phyloP scores from a whole-genome alignment of 64 coral and sea anemone species.

The Anthopleura sola region DNA sequence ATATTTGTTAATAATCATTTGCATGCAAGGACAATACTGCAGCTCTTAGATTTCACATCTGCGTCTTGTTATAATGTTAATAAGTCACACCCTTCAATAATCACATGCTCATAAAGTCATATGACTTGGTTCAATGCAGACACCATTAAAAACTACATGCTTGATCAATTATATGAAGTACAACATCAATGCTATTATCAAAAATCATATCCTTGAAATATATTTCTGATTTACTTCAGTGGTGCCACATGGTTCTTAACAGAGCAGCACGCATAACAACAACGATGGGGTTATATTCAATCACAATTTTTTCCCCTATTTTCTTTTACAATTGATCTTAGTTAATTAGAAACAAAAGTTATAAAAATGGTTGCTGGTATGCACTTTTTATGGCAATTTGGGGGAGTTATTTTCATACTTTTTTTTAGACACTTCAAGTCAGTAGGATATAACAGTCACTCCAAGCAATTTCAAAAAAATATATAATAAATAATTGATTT shows the following conservation, averaged over 20 bases:
- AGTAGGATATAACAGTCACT: too few relatives aligned
- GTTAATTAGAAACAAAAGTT: too few relatives aligned
- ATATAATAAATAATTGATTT: neutral
- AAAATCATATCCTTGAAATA: neutral
- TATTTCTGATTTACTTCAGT: neutral
- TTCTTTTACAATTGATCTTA: too few relatives aligned
- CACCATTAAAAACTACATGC: neutral
- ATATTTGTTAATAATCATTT: neutral
- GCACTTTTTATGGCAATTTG: too few relatives aligned
- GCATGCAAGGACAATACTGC: neutral
- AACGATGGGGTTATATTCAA: neutral
- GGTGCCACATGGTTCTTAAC: neutral
- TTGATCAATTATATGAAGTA: neutral
- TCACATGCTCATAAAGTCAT: neutral
- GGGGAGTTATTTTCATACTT: too few relatives aligned
- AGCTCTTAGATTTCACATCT: neutral
- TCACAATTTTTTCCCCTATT: too few relatives aligned
- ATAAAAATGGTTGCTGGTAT: too few relatives aligned
- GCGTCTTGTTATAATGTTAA: neutral
- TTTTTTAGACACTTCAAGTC: too few relatives aligned
- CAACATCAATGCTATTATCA: neutral
- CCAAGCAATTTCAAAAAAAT: too few relatives aligned
- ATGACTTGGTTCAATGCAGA: neutral
- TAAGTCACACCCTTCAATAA: slow-evolving; percentile 6
- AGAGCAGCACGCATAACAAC: neutral